Base-by-base conservation (phyloP, 2,113 vertebrate species). In the Thymallus thymallus region DNA sequence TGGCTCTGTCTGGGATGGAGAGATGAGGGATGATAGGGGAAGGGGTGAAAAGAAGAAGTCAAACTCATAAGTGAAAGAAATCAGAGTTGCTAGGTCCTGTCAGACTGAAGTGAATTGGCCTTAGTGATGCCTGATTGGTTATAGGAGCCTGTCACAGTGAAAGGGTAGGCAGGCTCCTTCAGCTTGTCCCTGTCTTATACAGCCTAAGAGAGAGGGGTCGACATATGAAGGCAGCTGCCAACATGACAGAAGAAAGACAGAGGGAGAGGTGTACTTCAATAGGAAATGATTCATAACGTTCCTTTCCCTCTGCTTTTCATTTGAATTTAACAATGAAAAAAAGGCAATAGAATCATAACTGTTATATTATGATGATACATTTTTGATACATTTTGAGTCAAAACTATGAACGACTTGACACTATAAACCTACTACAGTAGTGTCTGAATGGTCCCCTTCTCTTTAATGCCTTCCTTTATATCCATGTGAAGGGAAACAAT, bases 1-100 rank as follows among this genome's bases (percentile, higher is more conserved):
- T 89, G 87, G 88, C 91, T 84, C 74, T 26, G 77, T 74, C 85
- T 76, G 76, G 76, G 35, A 41, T 41, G 35, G 35, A 41, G 35
- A 41, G 2, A 41, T 41, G 9, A 9, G 35, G 35, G 9, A 3
- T 41, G 35, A 41, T 41, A 41, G 35, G 79, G 77, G 84, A 77
- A 77, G 74, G 80, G 60, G 65, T 64, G 65, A 60, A 71, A 30
- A 60, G 20, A 9, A 60, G 56, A 82, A 71, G 46, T 16, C 74
- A 64, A 76, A 82, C 84, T 76, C 80, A 86, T 82, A 60, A 60
- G n/a, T 3, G 56, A 7, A 60, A 22, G 7, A 60, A 60, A 60
- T 45, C 16, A 30, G 7, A 60, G 20, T 30, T 30, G 29, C 63
- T 14, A 24, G 6, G 29, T 30, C 16, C 13, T 30, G 24, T 20